Evolutionary conservation across 2,888 invertebrate species (phyloP).

Genomic region (Mellilla xanthometata): DNA sequence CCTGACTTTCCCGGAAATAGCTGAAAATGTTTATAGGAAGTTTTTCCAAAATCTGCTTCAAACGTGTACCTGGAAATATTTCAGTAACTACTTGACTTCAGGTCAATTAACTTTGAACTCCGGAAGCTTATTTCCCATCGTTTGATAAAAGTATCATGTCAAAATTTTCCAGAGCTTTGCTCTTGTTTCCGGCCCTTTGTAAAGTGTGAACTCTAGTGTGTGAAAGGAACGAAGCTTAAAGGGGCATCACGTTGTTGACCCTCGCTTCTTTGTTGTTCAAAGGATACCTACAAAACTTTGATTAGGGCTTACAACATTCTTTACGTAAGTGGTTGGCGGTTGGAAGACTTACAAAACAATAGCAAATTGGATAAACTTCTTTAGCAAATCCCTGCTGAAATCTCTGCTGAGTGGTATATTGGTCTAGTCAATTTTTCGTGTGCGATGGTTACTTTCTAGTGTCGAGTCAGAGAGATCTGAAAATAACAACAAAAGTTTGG

Average conservation of each 20-base stretch:
- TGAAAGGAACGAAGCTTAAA: conserved; percentile 18
- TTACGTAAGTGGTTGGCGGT: neutral
- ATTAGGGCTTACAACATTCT: conserved; percentile 18
- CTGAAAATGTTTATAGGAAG: neutral
- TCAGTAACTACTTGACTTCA: neutral
- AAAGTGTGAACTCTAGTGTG: conserved; percentile 10
- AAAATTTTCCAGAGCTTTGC: conserved; percentile 15
- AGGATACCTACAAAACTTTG: conserved; percentile 10
- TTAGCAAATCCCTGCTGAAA: no score
- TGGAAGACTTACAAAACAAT: no score
- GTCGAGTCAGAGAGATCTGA: no score
- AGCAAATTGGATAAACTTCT: no score
- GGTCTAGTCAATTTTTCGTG: no score
- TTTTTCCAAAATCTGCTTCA: neutral
- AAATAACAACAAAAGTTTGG: no score
- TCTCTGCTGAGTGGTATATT: no score
- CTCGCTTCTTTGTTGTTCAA: conserved; percentile 21
- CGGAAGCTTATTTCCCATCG: conserved; percentile 12
- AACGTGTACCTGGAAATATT: neutral
- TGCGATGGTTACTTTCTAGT: no score
- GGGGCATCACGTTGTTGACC: conserved; percentile 21
- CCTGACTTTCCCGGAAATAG: neutral
- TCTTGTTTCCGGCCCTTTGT: conserved; percentile 22
- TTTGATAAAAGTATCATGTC: conserved; percentile 15
- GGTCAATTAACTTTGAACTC: conserved; percentile 1